phyloP scores from a whole-genome alignment of 2,113 vertebrate species.

The Petaurus breviceps region DNA sequence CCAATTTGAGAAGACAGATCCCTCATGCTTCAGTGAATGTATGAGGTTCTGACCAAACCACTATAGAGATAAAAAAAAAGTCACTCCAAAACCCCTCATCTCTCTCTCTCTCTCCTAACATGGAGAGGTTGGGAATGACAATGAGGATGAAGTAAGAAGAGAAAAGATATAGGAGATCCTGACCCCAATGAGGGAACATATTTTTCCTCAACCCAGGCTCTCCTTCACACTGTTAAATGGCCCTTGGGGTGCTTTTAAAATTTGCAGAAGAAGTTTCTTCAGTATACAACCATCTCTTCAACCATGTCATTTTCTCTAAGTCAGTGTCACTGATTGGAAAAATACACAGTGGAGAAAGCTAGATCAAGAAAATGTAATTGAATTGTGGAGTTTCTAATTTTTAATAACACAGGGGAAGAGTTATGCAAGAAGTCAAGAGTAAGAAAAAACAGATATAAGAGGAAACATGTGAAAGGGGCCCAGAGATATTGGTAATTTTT shows the following conservation, averaged over 20 bases:
- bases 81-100: neutral
- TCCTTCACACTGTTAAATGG: neutral
- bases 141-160: neutral
- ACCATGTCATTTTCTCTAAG: neutral
- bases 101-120: neutral
- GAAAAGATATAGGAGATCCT: neutral
- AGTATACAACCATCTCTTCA: neutral
- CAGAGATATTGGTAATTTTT: neutral
- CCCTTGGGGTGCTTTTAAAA: neutral
- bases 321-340: too few species aligned
- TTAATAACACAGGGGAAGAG: neutral
- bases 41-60: neutral
- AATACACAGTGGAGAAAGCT: neutral
- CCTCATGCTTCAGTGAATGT: neutral
- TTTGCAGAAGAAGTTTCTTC: neutral
- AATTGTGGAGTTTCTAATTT: neutral
- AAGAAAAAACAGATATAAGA: neutral
- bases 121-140: neutral
- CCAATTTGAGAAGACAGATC: neutral
- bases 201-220: neutral
- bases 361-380: neutral
- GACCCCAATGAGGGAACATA: neutral
- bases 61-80: neutral
- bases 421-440: neutral
- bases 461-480: neutral